Percentiles rank a stretch among this genome's conserved stretches.
These are phyloP conservation scores for Nilaparvata lugens DNA, from an alignment of 1,140 invertebrate species.

Conservation along the genomic window DNA sequence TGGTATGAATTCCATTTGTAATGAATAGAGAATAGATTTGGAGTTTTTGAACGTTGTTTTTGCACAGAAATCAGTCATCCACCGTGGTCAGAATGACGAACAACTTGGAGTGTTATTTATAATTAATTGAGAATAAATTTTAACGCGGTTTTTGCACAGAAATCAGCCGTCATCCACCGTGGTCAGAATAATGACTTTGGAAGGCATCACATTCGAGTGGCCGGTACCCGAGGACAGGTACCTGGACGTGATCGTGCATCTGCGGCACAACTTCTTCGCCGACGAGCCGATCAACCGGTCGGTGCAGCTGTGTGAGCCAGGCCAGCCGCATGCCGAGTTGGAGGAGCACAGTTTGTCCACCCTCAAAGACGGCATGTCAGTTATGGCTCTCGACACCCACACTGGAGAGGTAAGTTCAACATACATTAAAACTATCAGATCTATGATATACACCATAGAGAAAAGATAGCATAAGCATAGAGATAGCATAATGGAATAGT, in stretches of 20 bases:
- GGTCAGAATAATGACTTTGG: constrained; percentile 4
- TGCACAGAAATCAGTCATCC: no score
- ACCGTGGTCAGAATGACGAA: no score
- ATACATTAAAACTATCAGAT: neutral
- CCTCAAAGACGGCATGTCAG: constrained; percentile 56
- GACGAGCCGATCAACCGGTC: constrained; percentile 71
- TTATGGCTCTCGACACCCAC: constrained; percentile 52
- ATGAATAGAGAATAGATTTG: no score
- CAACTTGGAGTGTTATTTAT: no score
- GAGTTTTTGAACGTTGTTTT: no score
- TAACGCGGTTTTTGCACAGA: no score
- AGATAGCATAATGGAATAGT: neutral
- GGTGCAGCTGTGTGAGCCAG: constrained; percentile 54
- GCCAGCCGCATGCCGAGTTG: constrained; percentile 55
- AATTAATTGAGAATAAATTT: no score
- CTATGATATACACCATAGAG: no score
- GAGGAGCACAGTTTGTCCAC: constrained; percentile 61
- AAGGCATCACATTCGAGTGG: constrained; percentile 18
- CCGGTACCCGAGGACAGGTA: constrained; percentile 25
- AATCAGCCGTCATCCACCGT: no score
- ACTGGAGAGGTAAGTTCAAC: constrained; percentile 45
- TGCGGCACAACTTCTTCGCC: constrained; percentile 61
- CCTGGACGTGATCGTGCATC: constrained; percentile 52
- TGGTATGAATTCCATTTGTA: no score
- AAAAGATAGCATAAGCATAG: neutral